These are phyloP conservation scores for Holacanthus passer DNA, from an alignment of 2,113 vertebrate genomes.

Conservation along the genomic window DNA sequence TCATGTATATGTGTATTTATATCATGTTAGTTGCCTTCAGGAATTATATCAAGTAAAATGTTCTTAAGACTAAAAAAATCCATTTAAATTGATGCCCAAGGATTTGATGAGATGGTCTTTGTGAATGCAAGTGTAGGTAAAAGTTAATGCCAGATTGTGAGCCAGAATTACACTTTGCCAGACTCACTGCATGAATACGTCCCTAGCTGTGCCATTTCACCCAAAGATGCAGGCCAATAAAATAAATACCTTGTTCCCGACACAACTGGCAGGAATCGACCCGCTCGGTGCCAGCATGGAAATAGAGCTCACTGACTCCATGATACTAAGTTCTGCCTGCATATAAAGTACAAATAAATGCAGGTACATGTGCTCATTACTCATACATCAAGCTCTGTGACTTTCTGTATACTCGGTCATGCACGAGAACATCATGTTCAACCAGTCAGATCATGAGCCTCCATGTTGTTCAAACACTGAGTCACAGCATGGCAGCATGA, in stretches of 20 bases:
- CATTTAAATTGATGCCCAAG: slow-evolving; percentile 15
- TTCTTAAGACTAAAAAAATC: neutral
- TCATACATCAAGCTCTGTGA: slow-evolving; percentile 21
- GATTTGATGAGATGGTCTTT: slow-evolving; percentile 25
- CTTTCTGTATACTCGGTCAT: slow-evolving; percentile 31
- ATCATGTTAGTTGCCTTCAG: neutral
- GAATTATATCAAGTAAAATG: neutral
- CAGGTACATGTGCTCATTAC: neutral
- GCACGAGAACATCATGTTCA: slow-evolving; percentile 58
- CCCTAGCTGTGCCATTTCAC: slow-evolving; percentile 11
- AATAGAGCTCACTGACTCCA: slow-evolving; percentile 31
- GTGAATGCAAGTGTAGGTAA: neutral
- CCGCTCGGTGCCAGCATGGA: slow-evolving; percentile 27
- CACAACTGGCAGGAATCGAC: slow-evolving; percentile 13
- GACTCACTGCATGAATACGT: neutral
- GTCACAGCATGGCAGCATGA: slow-evolving; percentile 57
- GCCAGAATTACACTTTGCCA: slow-evolving; percentile 20
- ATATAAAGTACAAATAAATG: slow-evolving; percentile 8
- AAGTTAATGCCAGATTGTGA: neutral
- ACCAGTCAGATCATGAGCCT: slow-evolving; percentile 41
- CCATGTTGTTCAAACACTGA: slow-evolving; percentile 71
- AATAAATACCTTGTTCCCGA: slow-evolving; percentile 16
- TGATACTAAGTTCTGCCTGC: neutral
- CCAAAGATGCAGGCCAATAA: slow-evolving; percentile 24
- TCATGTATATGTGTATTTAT: no score